Evolutionary conservation across 1,140 invertebrate species (phyloP), one percentile per base, ranked within the genome.

Genomic region (Alviniconcha marisindica): DNA sequence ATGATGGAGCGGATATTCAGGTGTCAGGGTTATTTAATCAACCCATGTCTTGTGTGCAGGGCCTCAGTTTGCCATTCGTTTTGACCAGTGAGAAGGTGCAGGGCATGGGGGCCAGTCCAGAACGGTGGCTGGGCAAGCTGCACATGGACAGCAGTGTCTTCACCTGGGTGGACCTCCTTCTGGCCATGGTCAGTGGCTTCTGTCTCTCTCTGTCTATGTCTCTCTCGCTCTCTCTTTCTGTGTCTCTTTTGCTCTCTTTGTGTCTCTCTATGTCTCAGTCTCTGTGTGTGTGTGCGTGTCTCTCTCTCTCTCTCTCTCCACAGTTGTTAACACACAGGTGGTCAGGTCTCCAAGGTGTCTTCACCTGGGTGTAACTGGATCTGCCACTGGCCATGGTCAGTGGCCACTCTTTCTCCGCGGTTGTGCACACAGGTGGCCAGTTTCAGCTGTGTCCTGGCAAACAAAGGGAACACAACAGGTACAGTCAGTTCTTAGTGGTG

Each of bases 41-140:
- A 14, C 66, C 24, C 31, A 10, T 74, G 2, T 44, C 1, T 80
- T 69, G 54, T 71, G 21, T 78, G 24, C 83, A 96, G 94, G 98
- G 97, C 97, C 96, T 99, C 94, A 98, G 98, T 90, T 97, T 99
- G 78, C 98, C 98, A 0, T 99, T 99, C 91, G 97, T 98, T 1
- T 96, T 98, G 95, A 94, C 94, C 78, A 96, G 98, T 93, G 95
- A 96, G 18, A 95, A 96, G 87, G 97, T 98, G 10, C 89, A 84
- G 0, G 94, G 95, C 83, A 95, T 97, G 0, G 93, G 97, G 21
- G 33, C 40, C 69, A 95, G 95, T 21, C 95, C 88, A 2, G 83
- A 73, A 51, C 96, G 97, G 89, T 99, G 98, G 98, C 96, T 99
- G 73, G 98, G 98, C 0, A 92, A 94, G 36, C 94, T 99, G 18